Percentiles rank a stretch among this genome's conserved stretches.
Conservation (phyloP, 1,140 invertebrate genomes). For the Dendrolimus punctatus region DNA sequence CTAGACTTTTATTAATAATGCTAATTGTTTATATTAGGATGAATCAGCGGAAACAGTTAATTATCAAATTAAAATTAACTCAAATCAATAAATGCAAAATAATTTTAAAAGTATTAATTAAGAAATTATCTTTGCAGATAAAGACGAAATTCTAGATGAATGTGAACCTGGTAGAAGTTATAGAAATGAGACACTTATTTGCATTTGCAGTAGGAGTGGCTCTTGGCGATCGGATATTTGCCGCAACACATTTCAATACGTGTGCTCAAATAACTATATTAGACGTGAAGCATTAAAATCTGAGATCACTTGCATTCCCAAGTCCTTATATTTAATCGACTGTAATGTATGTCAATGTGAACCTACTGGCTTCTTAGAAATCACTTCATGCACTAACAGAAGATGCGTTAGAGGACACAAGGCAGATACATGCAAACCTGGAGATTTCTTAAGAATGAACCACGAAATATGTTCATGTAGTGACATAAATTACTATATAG, state of each 20-base stretch:
- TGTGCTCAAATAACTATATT: constrained; percentile 6
- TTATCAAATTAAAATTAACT: background rate
- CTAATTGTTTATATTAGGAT: too few relatives aligned
- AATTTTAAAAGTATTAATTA: background rate
- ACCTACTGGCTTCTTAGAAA: constrained; percentile 13
- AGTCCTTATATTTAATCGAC: constrained; percentile 23
- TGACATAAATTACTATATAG: constrained; percentile 30
- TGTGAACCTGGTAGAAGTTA: constrained; percentile 27
- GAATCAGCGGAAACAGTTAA: background rate
- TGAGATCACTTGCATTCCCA: constrained; percentile 22
- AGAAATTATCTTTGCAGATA: constrained; percentile 15
- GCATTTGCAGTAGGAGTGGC: constrained; percentile 27
- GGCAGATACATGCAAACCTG: constrained; percentile 22
- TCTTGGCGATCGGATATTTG: constrained; percentile 35
- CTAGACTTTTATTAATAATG: too few relatives aligned
- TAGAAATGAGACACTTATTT: constrained; percentile 15
- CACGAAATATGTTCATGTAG: constrained; percentile 33
- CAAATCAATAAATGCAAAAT: background rate
- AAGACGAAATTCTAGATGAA: constrained; percentile 9
- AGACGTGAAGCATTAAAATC: constrained; percentile 7
- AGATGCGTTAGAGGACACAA: constrained; percentile 23
- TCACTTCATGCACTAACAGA: constrained; percentile 26
- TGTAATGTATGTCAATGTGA: constrained; percentile 39
- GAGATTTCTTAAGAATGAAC: constrained; percentile 24
- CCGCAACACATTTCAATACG: constrained; percentile 14